phyloP scores from a whole-genome alignment of 2,113 vertebrate genomes.

The Heloderma charlesbogerti region DNA sequence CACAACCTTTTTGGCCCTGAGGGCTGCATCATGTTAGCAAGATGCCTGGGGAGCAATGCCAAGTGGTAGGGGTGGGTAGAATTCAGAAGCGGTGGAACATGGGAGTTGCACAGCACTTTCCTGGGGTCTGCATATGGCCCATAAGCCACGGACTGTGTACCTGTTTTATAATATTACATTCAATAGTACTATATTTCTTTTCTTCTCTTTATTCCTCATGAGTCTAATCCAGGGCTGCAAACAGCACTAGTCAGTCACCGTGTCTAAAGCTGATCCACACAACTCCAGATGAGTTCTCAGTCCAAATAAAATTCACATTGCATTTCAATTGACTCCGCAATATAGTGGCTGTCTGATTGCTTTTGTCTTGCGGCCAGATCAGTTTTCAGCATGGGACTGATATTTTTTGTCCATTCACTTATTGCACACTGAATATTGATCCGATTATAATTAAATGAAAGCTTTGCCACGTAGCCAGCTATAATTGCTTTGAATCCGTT shows the following conservation, averaged over 20 bases:
- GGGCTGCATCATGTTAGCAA: too few species aligned
- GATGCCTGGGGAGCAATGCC: too few species aligned
- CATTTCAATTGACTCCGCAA: not conserved
- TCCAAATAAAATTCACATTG: not conserved
- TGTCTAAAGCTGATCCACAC: not conserved
- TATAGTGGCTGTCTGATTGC: not conserved
- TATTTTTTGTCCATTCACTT: not conserved
- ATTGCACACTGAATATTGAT: not conserved
- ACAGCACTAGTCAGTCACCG: not conserved
- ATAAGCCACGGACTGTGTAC: too few species aligned
- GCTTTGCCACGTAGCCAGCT: not conserved
- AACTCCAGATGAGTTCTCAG: not conserved
- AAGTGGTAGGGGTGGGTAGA: too few species aligned
- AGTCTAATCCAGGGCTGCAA: not conserved
- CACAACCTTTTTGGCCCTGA: too few species aligned
- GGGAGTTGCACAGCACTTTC: too few species aligned
- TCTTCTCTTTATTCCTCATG: too few species aligned
- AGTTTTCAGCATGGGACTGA: not conserved
- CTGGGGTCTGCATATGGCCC: too few species aligned
- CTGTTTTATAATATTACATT: not conserved
- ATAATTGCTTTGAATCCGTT: not conserved
- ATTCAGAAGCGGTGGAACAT: too few species aligned
- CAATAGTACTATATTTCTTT: not conserved
- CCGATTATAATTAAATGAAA: not conserved
- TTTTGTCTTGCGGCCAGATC: not conserved